These are phyloP conservation scores for Stenoptilia bipunctidactyla DNA, from an alignment of 2,888 invertebrate genomes.

Conservation along the genomic window DNA sequence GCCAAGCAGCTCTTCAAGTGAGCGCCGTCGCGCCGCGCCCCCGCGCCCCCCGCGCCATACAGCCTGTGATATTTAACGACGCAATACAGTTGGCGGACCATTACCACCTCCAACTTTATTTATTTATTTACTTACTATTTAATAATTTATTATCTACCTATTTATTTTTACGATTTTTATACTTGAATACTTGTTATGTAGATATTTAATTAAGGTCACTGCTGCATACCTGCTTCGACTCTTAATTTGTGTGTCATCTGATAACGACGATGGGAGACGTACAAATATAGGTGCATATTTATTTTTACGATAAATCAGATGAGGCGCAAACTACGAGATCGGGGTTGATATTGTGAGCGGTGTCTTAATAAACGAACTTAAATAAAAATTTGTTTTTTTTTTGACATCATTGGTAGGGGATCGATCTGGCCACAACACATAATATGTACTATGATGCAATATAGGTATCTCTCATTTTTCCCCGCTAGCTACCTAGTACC, in stretches of 20 bases:
- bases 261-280: conserved; percentile 55
- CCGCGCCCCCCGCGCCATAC: conserved; percentile 38
- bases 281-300: conserved; percentile 60
- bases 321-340: conserved; percentile 34
- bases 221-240: too few relatives aligned
- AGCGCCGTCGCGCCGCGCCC: conserved; percentile 21
- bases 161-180: too few relatives aligned
- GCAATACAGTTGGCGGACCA: conserved; percentile 40
- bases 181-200: too few relatives aligned
- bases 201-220: too few relatives aligned
- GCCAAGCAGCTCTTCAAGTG: conserved; percentile 87
- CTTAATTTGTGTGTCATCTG: conserved; percentile 38
- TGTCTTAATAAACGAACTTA: background rate
- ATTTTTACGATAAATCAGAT: conserved; percentile 52
- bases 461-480: background rate
- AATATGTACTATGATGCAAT: background rate
- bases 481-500: background rate
- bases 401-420: background rate
- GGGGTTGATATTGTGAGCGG: conserved; percentile 7
- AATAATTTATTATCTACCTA: too few relatives aligned
- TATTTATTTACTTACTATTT: conserved; percentile 14
- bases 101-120: conserved; percentile 14
- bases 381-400: background rate
- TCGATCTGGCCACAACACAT: too few relatives aligned
- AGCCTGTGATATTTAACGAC: conserved; percentile 61